Conservation (phyloP, 30 jellyfish, hydroid and myxozoan genomes). For the Cassiopea andromeda region DNA sequence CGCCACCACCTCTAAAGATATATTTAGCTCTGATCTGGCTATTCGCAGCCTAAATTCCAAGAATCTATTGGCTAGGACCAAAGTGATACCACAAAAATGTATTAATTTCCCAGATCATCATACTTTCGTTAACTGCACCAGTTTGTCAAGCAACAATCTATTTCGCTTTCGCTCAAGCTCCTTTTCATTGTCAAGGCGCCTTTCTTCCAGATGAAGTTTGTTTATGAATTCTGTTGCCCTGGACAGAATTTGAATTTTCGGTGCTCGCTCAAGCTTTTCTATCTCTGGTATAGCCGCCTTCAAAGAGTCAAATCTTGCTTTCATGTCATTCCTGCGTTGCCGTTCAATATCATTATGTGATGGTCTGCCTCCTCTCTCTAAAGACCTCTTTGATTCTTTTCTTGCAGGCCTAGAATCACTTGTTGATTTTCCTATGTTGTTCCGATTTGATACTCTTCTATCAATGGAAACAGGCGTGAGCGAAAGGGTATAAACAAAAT, state of each 20-base stretch:
- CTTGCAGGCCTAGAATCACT: not conserved
- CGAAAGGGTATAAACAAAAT: not conserved
- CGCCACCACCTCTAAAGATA: too few relatives aligned
- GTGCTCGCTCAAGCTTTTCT: slow-evolving; percentile 65
- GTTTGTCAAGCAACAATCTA: slow-evolving; percentile 56
- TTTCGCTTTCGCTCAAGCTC: slow-evolving; percentile 51
- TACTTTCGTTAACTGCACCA: slow-evolving; percentile 54
- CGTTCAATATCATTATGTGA: slow-evolving; percentile 81
- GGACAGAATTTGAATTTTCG: slow-evolving; percentile 65
- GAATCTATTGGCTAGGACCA: too few relatives aligned
- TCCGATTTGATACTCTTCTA: not conserved
- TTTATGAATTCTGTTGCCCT: slow-evolving; percentile 64
- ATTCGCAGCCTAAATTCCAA: too few relatives aligned
- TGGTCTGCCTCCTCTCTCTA: slow-evolving; percentile 26
- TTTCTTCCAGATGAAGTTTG: slow-evolving; percentile 56
- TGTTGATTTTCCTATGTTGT: not conserved
- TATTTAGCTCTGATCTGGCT: too few relatives aligned
- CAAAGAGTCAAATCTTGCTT: slow-evolving; percentile 65
- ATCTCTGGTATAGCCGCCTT: slow-evolving; percentile 68
- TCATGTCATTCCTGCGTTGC: slow-evolving; percentile 81
- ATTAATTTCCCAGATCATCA: too few relatives aligned
- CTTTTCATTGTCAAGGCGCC: slow-evolving; percentile 50
- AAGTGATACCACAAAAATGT: too few relatives aligned
- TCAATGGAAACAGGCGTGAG: not conserved
- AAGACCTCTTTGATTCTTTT: not conserved